Base-by-base conservation (phyloP, 2,797 vertebrate genomes). In the Nothura maculosa region DNA sequence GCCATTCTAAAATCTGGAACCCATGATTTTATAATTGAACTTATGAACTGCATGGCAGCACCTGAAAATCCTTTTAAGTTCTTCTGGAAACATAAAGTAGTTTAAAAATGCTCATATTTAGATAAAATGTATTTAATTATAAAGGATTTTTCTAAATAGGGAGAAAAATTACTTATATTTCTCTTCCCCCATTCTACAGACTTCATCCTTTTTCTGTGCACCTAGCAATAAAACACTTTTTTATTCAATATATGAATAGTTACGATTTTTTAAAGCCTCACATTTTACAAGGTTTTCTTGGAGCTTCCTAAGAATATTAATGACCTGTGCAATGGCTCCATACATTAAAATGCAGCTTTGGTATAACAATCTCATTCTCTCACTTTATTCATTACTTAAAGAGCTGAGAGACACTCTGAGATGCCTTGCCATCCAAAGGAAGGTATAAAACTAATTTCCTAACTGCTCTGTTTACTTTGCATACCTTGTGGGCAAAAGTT, bases 401-500 rank as follows among this genome's bases (percentile, higher is more conserved):
- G 61, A 76, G n/a, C 62, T 78, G 80, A 3, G 8, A 89, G 66
- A 81, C 89, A 89, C 81, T 78, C 87, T 73, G 60, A 64, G 72
- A 79, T 86, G 88, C 36, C 68, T 54, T 89, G 58, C 86, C 85
- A 73, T 45, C 61, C 38, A 52, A 90, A 45, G 60, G 70, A 80
- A 93, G 79, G 85, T 66, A 93, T 30, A 68, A 87, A 91, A 87
- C 80, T 92, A 60, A 90, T 89, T 92, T 96, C 87, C 88, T 57
- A 96, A 82, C 81, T 95, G 70, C 40, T 94, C 45, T 94, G 88
- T 96, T 96, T 97, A 92, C 76, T 93, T 94, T 94, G 74, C 90
- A 86, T 95, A 93, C 92, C 85, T 95, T 94, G 93, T 92, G 91
- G 95, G 91, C 76, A 95, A 89, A 96, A 91, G 52, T 94, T 96